These are phyloP conservation scores for Selene dorsalis DNA, from an alignment of 2,797 vertebrate species.

Conservation along the genomic window DNA sequence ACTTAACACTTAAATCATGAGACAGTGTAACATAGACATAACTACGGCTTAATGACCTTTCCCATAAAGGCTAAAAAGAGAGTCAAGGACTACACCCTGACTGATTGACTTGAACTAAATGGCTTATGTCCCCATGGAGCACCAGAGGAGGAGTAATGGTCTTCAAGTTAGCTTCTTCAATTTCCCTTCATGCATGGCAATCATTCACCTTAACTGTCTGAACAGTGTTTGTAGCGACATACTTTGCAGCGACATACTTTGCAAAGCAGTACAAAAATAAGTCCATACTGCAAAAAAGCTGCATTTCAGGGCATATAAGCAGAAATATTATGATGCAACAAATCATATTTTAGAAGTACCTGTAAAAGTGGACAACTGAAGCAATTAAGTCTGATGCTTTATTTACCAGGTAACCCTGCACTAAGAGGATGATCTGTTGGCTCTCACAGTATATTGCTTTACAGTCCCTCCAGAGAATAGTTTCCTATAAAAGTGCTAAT, in stretches of 20 bases:
- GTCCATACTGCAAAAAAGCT: background rate
- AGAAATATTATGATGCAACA: background rate
- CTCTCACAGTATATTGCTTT: constrained; percentile 53
- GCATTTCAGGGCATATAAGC: background rate
- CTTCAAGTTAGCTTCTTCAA: constrained; percentile 52
- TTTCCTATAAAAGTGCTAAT: constrained; percentile 79
- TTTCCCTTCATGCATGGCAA: constrained; percentile 48
- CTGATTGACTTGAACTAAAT: constrained; percentile 74
- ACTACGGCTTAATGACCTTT: constrained; percentile 50
- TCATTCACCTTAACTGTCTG: constrained; percentile 28
- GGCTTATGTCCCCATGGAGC: constrained; percentile 64
- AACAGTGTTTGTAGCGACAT: constrained; percentile 20
- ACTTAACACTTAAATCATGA: constrained; percentile 24
- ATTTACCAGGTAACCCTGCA: constrained; percentile 49
- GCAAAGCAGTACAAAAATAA: constrained; percentile 8
- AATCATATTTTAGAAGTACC: background rate
- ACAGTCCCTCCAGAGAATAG: constrained; percentile 55
- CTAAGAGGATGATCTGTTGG: constrained; percentile 31
- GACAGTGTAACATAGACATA: constrained; percentile 3
- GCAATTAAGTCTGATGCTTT: constrained; percentile 10
- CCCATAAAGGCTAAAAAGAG: constrained; percentile 53
- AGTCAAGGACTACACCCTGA: constrained; percentile 61
- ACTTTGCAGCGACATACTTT: constrained; percentile 21
- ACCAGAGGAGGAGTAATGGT: constrained; percentile 49
- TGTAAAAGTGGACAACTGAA: constrained; percentile 12